A percentile compares a stretch with the other conserved stretches of the same genome.
Conservation (phyloP, 2,888 invertebrate species). For the Ornithoptera priamus region DNA sequence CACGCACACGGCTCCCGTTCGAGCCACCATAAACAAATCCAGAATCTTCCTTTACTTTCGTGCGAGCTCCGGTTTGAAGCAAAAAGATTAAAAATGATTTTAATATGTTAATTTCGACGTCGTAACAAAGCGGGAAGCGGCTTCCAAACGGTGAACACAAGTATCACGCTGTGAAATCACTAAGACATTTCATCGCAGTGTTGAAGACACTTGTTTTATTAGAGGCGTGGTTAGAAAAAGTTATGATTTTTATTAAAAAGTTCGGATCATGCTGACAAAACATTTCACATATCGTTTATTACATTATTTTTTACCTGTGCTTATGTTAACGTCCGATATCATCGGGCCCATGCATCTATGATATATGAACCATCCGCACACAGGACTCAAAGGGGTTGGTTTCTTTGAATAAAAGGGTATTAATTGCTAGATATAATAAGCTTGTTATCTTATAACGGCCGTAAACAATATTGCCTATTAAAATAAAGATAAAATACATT, state of each 20-base stretch:
- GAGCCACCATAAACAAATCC: slow-evolving; percentile 50
- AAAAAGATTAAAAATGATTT: slow-evolving; percentile 65
- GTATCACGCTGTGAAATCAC: slow-evolving; percentile 67
- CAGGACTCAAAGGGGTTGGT: slow-evolving; percentile 53
- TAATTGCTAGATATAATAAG: slow-evolving; percentile 58
- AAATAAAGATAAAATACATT: slow-evolving; percentile 30
- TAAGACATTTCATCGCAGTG: slow-evolving; percentile 69
- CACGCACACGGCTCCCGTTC: slow-evolving; percentile 46
- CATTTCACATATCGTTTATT: slow-evolving; percentile 74
- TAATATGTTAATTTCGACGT: slow-evolving; percentile 44
- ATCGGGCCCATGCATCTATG: slow-evolving; percentile 63
- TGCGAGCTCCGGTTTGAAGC: slow-evolving; percentile 45
- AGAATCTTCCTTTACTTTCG: slow-evolving; percentile 43
- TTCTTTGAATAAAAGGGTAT: slow-evolving; percentile 57
- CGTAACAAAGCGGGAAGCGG: slow-evolving; percentile 58
- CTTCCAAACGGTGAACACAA: slow-evolving; percentile 69
- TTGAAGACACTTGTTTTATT: slow-evolving; percentile 68
- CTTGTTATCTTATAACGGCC: slow-evolving; percentile 32
- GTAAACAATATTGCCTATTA: slow-evolving; percentile 33
- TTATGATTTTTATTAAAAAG: slow-evolving; percentile 50
- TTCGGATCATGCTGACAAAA: slow-evolving; percentile 75
- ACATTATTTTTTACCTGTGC: slow-evolving; percentile 61
- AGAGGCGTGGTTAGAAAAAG: slow-evolving; percentile 52
- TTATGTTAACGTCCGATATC: slow-evolving; percentile 59
- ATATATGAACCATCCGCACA: slow-evolving; percentile 52